Percentiles rank a stretch among this genome's conserved stretches.
These are phyloP conservation scores for Bombycilla garrulus DNA, from an alignment of 2,113 vertebrate species.

Conservation along the genomic window DNA sequence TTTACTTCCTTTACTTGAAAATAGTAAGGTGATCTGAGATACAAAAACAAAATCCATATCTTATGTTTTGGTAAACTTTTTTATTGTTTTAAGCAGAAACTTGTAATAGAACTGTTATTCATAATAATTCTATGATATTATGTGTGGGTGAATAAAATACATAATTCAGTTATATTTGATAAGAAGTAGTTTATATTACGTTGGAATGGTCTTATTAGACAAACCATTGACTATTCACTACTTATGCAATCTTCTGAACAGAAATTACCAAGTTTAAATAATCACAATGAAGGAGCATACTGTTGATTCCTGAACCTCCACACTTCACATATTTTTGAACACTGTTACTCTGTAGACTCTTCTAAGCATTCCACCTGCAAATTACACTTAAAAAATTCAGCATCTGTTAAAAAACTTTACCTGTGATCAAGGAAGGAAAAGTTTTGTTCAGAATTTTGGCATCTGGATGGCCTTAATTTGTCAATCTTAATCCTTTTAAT, in stretches of 20 bases:
- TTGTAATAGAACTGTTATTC: not conserved
- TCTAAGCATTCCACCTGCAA: not conserved
- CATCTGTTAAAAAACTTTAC: not conserved
- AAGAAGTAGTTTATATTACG: not conserved
- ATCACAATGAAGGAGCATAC: not conserved
- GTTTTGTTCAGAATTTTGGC: not conserved
- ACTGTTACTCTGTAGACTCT: not conserved
- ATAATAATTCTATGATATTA: not conserved
- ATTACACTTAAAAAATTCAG: not conserved
- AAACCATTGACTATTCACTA: not conserved
- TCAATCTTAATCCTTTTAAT: not conserved
- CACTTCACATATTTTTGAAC: not conserved
- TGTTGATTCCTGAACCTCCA: not conserved
- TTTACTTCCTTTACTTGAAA: not conserved
- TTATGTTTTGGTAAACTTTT: not conserved
- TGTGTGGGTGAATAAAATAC: not conserved
- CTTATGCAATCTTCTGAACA: not conserved
- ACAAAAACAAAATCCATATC: not conserved
- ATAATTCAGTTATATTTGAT: not conserved
- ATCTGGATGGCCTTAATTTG: not conserved
- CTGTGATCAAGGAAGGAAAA: not conserved
- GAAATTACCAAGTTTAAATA: not conserved
- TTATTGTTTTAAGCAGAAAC: not conserved
- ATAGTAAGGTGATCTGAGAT: not conserved
- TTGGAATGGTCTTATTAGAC: not conserved